Evolutionary conservation across 2,888 invertebrate genomes (phyloP).

Genomic region (Uloborus plumipes): DNA sequence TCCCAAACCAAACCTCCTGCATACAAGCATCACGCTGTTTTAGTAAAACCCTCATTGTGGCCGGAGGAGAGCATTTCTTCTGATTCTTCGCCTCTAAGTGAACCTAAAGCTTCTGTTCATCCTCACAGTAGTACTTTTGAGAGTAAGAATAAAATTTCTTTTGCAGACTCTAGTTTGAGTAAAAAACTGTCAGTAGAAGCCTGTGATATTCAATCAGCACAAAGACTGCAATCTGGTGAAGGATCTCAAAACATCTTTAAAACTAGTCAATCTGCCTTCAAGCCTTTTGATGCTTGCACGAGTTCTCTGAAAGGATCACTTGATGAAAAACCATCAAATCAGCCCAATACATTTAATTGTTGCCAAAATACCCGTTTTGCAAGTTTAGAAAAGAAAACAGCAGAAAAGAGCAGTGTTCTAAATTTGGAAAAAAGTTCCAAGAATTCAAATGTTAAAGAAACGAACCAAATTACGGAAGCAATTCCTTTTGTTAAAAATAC

Average conservation of each 20-base stretch:
- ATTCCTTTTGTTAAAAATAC: conserved; percentile 24
- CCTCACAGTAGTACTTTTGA: neutral
- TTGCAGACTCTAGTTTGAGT: conserved; percentile 15
- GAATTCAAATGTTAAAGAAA: conserved; percentile 6
- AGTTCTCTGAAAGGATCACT: conserved; percentile 1
- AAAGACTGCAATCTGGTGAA: conserved; percentile 16
- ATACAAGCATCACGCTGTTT: conserved; percentile 68
- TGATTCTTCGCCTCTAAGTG: neutral
- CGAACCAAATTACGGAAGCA: conserved; percentile 16
- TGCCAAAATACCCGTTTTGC: conserved; percentile 14
- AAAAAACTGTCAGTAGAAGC: conserved; percentile 17
- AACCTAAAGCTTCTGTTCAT: neutral
- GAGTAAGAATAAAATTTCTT: conserved; percentile 14
- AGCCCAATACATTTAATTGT: neutral
- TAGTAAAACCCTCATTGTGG: conserved; percentile 72
- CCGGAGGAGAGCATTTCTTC: conserved; percentile 37
- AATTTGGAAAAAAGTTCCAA: conserved; percentile 16
- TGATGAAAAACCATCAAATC: conserved; percentile 15
- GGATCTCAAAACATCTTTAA: conserved; percentile 17
- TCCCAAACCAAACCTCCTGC: conserved; percentile 69
- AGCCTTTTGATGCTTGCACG: conserved; percentile 26
- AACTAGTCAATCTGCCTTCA: conserved; percentile 57
- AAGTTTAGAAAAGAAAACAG: conserved; percentile 9
- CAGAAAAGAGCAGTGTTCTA: neutral
- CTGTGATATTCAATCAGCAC: conserved; percentile 29